Percentiles rank a stretch among this genome's conserved stretches.
These are phyloP conservation scores for Sebastes elongatus DNA, from an alignment of 2,797 vertebrate species.

Conservation along the genomic window DNA sequence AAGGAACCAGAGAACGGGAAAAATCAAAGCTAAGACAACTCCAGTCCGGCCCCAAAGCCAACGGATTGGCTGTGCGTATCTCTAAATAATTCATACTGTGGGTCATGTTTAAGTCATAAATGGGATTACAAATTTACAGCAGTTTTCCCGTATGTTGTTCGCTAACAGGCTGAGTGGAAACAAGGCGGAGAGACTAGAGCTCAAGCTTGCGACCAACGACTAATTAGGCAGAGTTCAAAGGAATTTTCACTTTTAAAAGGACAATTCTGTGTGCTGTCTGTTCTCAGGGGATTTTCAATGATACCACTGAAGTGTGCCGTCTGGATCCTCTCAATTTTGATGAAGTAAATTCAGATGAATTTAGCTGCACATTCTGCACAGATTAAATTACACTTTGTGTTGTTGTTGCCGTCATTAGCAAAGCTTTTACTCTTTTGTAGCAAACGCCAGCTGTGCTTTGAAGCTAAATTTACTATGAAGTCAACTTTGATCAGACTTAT, in stretches of 20 bases:
- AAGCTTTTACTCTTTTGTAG: background rate
- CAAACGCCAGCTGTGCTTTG: conserved; percentile 3
- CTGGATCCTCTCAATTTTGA: background rate
- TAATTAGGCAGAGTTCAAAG: conserved; percentile 47
- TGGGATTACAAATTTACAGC: conserved; percentile 59
- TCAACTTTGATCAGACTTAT: conserved; percentile 63
- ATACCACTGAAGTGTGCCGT: background rate
- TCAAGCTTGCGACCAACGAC: background rate
- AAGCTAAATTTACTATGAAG: conserved; percentile 51
- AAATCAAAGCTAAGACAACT: conserved; percentile 60
- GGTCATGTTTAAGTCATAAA: conserved; percentile 78
- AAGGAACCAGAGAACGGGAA: conserved; percentile 25
- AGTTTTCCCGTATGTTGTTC: conserved; percentile 41
- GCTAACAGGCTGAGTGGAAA: conserved; percentile 41
- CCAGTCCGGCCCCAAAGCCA: conserved; percentile 41
- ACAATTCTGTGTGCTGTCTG: background rate
- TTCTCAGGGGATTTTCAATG: background rate
- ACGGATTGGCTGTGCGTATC: conserved; percentile 44
- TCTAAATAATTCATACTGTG: conserved; percentile 75
- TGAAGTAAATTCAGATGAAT: background rate
- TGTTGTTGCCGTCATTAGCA: background rate
- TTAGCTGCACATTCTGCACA: background rate
- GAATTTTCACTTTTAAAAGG: background rate
- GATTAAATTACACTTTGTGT: background rate
- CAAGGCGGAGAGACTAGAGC: background rate